A percentile compares a stretch with the other conserved stretches of the same genome.
These are phyloP conservation scores for Chaetorhynchus papuensis DNA, from an alignment of 2,113 vertebrate species.

Conservation along the genomic window DNA sequence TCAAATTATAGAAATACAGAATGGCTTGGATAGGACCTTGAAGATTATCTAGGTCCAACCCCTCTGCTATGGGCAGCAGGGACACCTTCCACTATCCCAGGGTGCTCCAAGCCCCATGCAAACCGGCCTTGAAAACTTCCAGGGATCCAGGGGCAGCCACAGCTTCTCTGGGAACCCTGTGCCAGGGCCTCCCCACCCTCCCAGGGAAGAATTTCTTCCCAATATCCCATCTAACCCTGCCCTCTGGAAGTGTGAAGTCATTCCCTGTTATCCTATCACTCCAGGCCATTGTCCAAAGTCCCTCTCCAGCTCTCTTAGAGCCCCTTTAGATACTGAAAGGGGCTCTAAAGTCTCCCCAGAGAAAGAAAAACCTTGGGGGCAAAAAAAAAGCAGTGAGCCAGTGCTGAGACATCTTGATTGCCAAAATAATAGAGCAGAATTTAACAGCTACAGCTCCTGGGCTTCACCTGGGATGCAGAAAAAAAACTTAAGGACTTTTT, in stretches of 20 bases:
- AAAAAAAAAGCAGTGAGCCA: rapidly evolving
- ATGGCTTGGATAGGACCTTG: not conserved
- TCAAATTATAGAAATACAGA: not conserved
- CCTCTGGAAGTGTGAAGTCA: not conserved
- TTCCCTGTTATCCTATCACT: not conserved
- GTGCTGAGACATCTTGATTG: not conserved
- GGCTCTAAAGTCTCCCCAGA: not conserved
- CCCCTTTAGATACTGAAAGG: not conserved
- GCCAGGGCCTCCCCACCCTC: rapidly evolving
- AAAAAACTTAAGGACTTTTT: not conserved
- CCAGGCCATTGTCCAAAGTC: not conserved
- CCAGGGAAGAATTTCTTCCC: not conserved
- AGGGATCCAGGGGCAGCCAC: not conserved
- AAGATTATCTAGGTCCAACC: rapidly evolving
- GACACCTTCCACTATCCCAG: not conserved
- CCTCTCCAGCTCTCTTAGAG: not conserved
- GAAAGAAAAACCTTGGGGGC: not conserved
- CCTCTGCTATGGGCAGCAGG: not conserved
- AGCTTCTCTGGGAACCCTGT: not conserved
- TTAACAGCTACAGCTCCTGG: not conserved
- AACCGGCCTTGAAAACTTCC: not conserved
- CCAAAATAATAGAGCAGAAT: not conserved
- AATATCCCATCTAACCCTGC: not conserved
- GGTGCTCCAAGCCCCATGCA: rapidly evolving
- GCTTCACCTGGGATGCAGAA: rapidly evolving